phyloP scores from a whole-genome alignment of 1,140 invertebrate species.

The Bombus haemorrhoidalis region DNA sequence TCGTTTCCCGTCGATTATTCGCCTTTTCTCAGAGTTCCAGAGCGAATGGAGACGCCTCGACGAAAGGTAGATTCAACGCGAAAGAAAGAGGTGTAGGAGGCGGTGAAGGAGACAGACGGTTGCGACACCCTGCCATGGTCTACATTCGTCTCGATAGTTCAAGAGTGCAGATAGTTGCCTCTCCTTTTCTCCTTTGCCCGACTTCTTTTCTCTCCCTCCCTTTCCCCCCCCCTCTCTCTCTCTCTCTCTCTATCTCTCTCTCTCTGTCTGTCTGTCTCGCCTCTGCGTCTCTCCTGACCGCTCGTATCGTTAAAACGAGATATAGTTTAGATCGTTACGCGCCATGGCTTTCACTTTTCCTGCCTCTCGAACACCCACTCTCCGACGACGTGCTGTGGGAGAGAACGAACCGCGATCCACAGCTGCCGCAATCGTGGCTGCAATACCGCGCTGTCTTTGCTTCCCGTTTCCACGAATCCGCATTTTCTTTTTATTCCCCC shows the following conservation, averaged over 20 bases:
- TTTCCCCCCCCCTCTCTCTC: slow-evolving; percentile 5
- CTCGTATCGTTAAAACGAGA: slow-evolving; percentile 67
- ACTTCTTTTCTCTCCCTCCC: slow-evolving; percentile 32
- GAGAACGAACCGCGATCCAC: slow-evolving; percentile 51
- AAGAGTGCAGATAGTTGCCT: slow-evolving; percentile 62
- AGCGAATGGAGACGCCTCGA: slow-evolving; percentile 24
- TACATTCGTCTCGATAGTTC: slow-evolving; percentile 70
- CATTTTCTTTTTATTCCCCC: too few relatives aligned
- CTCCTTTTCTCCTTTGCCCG: background rate
- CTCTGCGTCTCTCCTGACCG: slow-evolving; percentile 5
- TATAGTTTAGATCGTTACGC: slow-evolving; percentile 77
- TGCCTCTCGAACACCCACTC: slow-evolving; percentile 67
- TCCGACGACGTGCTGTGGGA: slow-evolving; percentile 54
- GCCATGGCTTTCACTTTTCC: slow-evolving; percentile 75
- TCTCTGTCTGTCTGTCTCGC: slow-evolving; percentile 21
- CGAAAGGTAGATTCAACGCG: slow-evolving; percentile 41
- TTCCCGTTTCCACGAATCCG: background rate
- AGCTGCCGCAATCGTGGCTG: slow-evolving; percentile 10
- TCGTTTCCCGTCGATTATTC: background rate
- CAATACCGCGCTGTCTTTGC: slow-evolving; percentile 7
- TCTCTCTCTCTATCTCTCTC: slow-evolving; percentile 21
- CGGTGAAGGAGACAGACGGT: slow-evolving; percentile 58
- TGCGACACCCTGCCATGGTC: slow-evolving; percentile 66
- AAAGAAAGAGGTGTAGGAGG: slow-evolving; percentile 56
- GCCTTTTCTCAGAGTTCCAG: slow-evolving; percentile 17